phyloP scores from a whole-genome alignment of 2,113 vertebrate species.

The Ceuthmochares aereus region DNA sequence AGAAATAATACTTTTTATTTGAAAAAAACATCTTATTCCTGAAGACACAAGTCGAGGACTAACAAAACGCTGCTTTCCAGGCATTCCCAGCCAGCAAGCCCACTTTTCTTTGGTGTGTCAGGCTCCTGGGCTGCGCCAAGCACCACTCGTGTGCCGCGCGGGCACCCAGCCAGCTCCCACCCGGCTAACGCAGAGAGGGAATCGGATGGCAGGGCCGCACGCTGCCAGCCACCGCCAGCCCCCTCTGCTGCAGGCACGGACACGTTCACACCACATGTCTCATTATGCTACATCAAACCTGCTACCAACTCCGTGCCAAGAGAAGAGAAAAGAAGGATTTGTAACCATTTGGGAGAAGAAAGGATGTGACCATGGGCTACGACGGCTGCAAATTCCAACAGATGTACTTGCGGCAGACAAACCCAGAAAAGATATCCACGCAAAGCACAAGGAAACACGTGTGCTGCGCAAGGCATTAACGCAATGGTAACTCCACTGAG shows the following conservation, averaged over 20 bases:
- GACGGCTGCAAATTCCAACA: not conserved
- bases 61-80: not conserved
- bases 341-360: not conserved
- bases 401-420: not conserved
- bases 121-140: not conserved
- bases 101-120: not conserved
- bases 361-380: not conserved
- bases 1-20: not conserved
- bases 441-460: not conserved
- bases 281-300: not conserved
- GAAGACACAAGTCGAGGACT: not conserved
- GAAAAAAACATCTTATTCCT: not conserved
- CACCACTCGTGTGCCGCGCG: fast-evolving
- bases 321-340: not conserved
- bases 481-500: not conserved
- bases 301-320: not conserved
- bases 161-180: not conserved
- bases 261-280: not conserved
- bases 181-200: not conserved
- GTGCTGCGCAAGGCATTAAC: not conserved
- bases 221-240: not conserved
- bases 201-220: not conserved
- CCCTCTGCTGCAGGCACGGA: not conserved
- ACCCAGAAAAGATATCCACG: not conserved
- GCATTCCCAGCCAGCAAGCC: not conserved